phyloP scores from a whole-genome alignment of 2,113 vertebrate genomes.

The Glareola pratincola region DNA sequence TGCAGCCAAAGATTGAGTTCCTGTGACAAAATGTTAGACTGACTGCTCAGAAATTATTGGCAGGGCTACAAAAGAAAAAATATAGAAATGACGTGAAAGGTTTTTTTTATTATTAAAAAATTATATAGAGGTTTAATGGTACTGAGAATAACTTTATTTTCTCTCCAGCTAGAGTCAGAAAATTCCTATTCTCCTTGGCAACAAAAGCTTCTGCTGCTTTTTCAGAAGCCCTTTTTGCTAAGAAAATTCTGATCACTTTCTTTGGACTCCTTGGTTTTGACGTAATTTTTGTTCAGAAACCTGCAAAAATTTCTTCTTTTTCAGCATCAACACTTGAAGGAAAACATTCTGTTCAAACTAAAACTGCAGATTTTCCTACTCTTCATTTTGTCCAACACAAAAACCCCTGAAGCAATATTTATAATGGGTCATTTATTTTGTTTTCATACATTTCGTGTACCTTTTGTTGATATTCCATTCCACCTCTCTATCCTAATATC shows the following conservation, averaged over 20 bases:
- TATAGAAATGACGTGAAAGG: not conserved
- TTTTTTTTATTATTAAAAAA: not conserved
- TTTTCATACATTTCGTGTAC: slow-evolving; percentile 68
- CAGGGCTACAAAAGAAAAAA: not conserved
- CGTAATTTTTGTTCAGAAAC: not conserved
- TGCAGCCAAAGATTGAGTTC: not conserved
- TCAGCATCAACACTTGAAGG: not conserved
- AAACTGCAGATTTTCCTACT: slow-evolving; percentile 58
- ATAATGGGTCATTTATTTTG: slow-evolving; percentile 73
- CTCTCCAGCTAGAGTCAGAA: not conserved
- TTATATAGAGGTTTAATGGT: not conserved
- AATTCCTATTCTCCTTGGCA: not conserved
- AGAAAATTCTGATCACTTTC: slow-evolving; percentile 78
- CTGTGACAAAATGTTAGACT: not conserved
- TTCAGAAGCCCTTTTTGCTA: not conserved
- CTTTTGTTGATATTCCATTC: slow-evolving; percentile 61
- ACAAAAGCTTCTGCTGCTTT: not conserved
- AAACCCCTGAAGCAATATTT: slow-evolving; percentile 47
- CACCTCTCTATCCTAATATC: slow-evolving; percentile 60
- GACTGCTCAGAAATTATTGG: not conserved
- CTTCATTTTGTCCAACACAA: slow-evolving; percentile 68
- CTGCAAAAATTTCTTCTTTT: not conserved
- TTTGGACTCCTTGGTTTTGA: slow-evolving; percentile 72
- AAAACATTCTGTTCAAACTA: slow-evolving; percentile 25
- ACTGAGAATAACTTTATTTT: not conserved